Base-by-base conservation (phyloP, 2,113 vertebrate genomes). In the Pheucticus melanocephalus region DNA sequence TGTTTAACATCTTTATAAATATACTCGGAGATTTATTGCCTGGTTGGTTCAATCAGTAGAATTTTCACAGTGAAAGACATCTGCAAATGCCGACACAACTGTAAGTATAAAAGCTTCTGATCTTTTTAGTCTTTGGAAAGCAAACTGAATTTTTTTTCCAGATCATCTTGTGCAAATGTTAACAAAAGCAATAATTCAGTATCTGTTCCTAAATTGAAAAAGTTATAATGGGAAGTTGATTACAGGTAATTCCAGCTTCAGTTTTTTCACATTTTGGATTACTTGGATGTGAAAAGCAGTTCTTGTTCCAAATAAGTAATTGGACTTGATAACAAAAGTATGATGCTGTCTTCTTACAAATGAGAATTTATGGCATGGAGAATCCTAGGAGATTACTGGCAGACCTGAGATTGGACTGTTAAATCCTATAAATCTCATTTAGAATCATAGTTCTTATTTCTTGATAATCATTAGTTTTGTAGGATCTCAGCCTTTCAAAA, bases 1-100 rank as follows among this genome's bases (percentile, higher is more conserved):
- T 89, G 65, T 82, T 95, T 88, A 91, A 70, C 18, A 6, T 85
- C 78, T 94, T 92, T 77, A 66, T 86, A 92, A 79, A 70, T 79
- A 64, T n/a, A 65, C 47, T 50, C n/a, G 23, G 25, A 79, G 57
- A 82, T 82, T 44, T 79, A 79, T 45, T 94, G 75, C 50, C 59
- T 79, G 44, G 30, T 65, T 57, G 54, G 59, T 73, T 93, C 42
- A 72, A 15, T 80, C 50, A 44, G 54, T 61, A 63, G 47, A 72
- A 51, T 78, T 92, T 64, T 78, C 51, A 54, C 25, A 65, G 63
- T 70, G 39, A 59, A 80, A 86, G 82, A 66, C 66, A 93, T 44
- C 33, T 93, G 63, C 63, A 86, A 57, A 39, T 54, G 23, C 39
- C 17, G 12, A 14, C 69, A 75, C 24, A 76, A 51, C 35, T 73